These are phyloP conservation scores for Drosophila atripex DNA, from an alignment of 2,888 invertebrate genomes.

Conservation along the genomic window DNA sequence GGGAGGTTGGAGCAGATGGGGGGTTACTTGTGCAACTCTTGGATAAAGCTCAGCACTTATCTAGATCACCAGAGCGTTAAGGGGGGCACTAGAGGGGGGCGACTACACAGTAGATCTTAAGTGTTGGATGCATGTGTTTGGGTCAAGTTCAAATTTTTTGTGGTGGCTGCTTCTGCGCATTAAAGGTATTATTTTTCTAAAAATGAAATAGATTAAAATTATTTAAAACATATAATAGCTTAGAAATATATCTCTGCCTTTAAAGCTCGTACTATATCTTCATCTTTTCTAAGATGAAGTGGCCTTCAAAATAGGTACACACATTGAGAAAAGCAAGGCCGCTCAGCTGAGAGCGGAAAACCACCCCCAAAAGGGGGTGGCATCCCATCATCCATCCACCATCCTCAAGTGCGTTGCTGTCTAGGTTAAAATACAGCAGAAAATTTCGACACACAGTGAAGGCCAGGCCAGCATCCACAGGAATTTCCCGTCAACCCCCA, in stretches of 20 bases:
- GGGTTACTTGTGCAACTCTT: constrained; percentile 53
- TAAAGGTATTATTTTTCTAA: constrained; percentile 2
- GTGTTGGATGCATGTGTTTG: constrained; percentile 40
- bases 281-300: not conserved
- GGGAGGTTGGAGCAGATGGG: not conserved
- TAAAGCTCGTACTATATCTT: not conserved
- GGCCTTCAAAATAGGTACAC: constrained; percentile 39
- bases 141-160: constrained; percentile 57
- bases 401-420: constrained; percentile 10
- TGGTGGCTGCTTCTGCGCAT: constrained; percentile 6
- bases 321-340: constrained; percentile 27
- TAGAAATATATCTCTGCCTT: too few relatives aligned
- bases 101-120: constrained; percentile 5
- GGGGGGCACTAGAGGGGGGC: constrained; percentile 12
- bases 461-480: constrained; percentile 3
- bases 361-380: constrained; percentile 43
- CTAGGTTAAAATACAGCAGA: constrained; percentile 16
- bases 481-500: constrained; percentile 37
- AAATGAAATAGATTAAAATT: too few relatives aligned
- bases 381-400: constrained; percentile 14
- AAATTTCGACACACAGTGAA: constrained; percentile 36
- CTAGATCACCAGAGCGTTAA: constrained; percentile 46
- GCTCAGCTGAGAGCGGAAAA: constrained; percentile 38
- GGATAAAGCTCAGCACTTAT: constrained; percentile 45
- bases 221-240: too few relatives aligned